phyloP scores from a whole-genome alignment of 2,888 invertebrate species.

The Noctua pronuba region DNA sequence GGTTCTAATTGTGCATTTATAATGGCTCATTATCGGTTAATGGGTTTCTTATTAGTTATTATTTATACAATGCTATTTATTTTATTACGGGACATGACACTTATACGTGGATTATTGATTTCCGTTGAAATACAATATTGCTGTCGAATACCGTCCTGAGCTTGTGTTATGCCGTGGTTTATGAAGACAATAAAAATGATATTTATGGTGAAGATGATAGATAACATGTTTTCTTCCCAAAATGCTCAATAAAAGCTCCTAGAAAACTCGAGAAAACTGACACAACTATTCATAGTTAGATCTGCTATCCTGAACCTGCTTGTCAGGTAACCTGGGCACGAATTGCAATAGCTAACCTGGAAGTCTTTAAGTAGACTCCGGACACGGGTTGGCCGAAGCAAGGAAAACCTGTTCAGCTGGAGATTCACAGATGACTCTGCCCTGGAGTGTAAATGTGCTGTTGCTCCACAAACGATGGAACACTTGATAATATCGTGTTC shows the following conservation, averaged over 20 bases:
- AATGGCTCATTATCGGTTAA: conserved; percentile 53
- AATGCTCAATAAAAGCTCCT: no score
- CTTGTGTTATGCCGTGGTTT: not conserved
- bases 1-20: conserved; percentile 56
- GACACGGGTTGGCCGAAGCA: no score
- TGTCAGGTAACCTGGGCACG: not conserved
- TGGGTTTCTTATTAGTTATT: conserved; percentile 44
- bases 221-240: not conserved
- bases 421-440: no score
- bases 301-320: not conserved
- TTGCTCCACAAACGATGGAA: no score
- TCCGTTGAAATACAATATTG: not conserved
- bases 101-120: conserved; percentile 2
- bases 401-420: no score
- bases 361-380: no score
- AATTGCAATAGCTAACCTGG: no score
- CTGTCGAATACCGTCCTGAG: not conserved
- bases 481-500: no score
- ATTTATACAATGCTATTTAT: conserved; percentile 46
- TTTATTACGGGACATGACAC: conserved; percentile 38
- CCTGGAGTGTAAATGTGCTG: no score
- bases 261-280: not conserved
- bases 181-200: no score
- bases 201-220: no score
- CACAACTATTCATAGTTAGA: not conserved